Evolutionary conservation across 2,888 invertebrate species (phyloP).

Genomic region (Saturnia pavonia): DNA sequence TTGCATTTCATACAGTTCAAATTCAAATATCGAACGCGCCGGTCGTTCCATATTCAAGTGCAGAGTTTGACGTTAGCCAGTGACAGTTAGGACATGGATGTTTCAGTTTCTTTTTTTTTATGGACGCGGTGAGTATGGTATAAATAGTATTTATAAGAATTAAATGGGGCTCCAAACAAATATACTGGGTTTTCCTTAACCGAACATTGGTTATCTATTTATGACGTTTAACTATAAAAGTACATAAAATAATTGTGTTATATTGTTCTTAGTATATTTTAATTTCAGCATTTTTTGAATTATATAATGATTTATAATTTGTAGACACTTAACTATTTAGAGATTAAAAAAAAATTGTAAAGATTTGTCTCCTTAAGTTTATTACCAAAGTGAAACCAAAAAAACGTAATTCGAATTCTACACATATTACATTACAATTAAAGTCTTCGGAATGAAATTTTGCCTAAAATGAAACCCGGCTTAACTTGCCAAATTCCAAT

Average conservation of each 20-base stretch:
- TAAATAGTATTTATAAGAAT: conserved; percentile 8
- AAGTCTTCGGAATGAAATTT: background rate
- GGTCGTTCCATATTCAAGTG: conserved; percentile 57
- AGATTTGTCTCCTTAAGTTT: too few species aligned
- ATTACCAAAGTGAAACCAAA: background rate
- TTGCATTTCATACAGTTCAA: conserved; percentile 57
- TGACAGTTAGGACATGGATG: conserved; percentile 70
- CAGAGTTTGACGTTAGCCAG: conserved; percentile 64
- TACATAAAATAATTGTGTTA: background rate
- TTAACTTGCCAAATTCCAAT: background rate
- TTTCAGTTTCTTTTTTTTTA: conserved; percentile 37
- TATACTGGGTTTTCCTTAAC: background rate
- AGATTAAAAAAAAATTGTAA: too few species aligned
- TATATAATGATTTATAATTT: too few species aligned
- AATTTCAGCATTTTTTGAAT: background rate
- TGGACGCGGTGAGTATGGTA: conserved; percentile 37
- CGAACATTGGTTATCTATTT: conserved; percentile 2
- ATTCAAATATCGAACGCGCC: conserved; percentile 58
- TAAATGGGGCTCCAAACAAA: background rate
- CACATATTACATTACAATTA: background rate
- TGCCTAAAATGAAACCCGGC: background rate
- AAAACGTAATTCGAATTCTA: background rate
- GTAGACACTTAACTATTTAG: too few species aligned
- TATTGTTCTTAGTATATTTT: background rate
- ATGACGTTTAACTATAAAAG: background rate